Percentiles rank a stretch among this genome's conserved stretches.
phyloP scores from a whole-genome alignment of 64 coral and sea anemone species.

The Dendronephthya gigantea region DNA sequence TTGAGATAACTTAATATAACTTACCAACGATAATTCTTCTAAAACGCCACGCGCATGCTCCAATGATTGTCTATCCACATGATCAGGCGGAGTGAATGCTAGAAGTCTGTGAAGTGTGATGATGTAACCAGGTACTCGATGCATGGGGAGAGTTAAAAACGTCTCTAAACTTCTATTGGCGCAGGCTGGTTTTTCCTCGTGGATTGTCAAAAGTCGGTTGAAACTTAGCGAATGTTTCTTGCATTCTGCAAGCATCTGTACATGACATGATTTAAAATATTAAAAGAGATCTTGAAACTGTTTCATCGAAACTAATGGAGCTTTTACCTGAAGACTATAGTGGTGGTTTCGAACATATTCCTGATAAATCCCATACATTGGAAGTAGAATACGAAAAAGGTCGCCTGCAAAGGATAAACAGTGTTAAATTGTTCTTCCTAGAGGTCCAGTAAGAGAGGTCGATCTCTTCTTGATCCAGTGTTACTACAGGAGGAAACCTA shows the following conservation, averaged over 20 bases:
- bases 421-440: background rate
- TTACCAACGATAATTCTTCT: slow-evolving; percentile 85
- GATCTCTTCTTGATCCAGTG: too few relatives aligned
- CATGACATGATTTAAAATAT: background rate
- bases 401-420: slow-evolving; percentile 48
- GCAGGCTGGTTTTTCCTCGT: slow-evolving; percentile 72
- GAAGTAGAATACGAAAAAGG: slow-evolving; percentile 85
- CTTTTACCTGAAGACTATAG: slow-evolving; percentile 68
- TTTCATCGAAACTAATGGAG: background rate
- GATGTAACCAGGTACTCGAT: slow-evolving; percentile 84
- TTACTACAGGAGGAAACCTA: too few relatives aligned
- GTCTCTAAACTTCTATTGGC: slow-evolving; percentile 58
- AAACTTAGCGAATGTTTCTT: slow-evolving; percentile 62
- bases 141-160: slow-evolving; percentile 81
- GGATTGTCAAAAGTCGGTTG: slow-evolving; percentile 64
- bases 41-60: slow-evolving; percentile 82
- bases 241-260: slow-evolving; percentile 79
- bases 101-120: slow-evolving; percentile 86
- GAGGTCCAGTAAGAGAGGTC: too few relatives aligned
- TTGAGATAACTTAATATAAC: background rate
- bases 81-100: slow-evolving; percentile 73
- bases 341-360: slow-evolving; percentile 92
- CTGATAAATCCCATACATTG: slow-evolving; percentile 92
- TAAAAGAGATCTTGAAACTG: background rate
- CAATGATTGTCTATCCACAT: slow-evolving; percentile 82